Percentiles rank a stretch among this genome's conserved stretches.
Evolutionary conservation across 1,140 invertebrate genomes (phyloP).

Genomic region (Aphelenchoides fujianensis): DNA sequence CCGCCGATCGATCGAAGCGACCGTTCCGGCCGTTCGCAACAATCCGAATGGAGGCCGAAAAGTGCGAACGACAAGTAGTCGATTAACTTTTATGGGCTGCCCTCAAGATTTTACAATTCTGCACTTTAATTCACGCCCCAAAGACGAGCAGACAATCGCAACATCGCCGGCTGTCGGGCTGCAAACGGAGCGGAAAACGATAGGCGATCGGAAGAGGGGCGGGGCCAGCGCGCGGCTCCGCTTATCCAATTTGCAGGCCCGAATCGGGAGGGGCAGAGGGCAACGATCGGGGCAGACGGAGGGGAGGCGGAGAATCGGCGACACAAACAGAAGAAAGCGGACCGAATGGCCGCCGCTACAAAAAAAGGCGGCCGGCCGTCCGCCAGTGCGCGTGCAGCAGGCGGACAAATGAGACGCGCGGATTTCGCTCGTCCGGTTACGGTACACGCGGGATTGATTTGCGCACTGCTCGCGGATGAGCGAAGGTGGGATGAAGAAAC

Average conservation of each 20-base stretch:
- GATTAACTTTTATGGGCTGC: background rate
- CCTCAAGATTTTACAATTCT: conserved; percentile 1
- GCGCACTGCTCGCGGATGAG: no score
- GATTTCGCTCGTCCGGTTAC: no score
- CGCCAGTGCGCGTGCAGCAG: no score
- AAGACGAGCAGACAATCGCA: background rate
- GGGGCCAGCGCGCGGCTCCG: background rate
- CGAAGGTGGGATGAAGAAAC: no score
- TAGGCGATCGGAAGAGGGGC: background rate
- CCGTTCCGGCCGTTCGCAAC: background rate
- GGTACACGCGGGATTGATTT: no score
- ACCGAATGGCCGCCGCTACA: no score
- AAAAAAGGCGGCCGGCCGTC: no score
- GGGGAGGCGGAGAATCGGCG: no score
- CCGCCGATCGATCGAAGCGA: background rate
- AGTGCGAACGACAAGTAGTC: conserved; percentile 2
- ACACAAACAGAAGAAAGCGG: no score
- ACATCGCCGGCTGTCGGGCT: background rate
- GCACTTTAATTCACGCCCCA: background rate
- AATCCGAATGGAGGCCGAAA: background rate
- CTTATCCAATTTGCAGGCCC: background rate
- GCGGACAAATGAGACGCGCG: no score
- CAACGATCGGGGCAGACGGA: no score
- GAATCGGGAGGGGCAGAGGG: no score
- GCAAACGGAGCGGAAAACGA: conserved; percentile 1